Percentiles rank a stretch among this genome's conserved stretches.
Conservation (phyloP, 2,888 invertebrate genomes). For the Limulus polyphemus region DNA sequence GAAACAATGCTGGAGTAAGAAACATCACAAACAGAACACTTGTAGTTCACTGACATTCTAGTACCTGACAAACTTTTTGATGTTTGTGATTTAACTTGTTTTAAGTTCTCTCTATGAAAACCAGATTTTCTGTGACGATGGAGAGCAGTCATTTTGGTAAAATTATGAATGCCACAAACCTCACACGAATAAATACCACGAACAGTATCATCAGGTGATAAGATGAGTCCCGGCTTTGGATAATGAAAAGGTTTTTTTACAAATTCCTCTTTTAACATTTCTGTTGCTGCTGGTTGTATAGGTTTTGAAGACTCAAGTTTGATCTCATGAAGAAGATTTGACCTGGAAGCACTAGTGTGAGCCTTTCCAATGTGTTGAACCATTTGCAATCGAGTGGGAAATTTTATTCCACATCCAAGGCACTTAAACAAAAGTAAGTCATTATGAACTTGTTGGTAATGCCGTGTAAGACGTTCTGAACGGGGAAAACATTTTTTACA, state of each 20-base stretch:
- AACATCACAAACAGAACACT: background rate
- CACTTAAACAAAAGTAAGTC: constrained; percentile 12
- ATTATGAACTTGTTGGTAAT: constrained; percentile 13
- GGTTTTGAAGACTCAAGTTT: too few relatives aligned
- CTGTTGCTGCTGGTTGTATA: too few relatives aligned
- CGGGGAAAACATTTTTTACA: constrained; percentile 9
- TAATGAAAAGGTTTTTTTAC: too few relatives aligned
- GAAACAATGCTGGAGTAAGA: background rate
- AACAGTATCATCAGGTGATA: background rate
- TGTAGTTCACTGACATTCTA: too few relatives aligned
- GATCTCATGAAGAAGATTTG: too few relatives aligned
- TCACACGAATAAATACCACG: background rate
- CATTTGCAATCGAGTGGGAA: constrained; percentile 6
- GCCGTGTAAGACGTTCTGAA: constrained; percentile 5
- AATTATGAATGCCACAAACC: background rate
- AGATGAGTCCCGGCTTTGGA: too few relatives aligned
- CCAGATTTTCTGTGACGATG: background rate
- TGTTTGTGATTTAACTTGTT: background rate
- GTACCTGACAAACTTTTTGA: background rate
- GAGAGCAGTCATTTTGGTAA: background rate
- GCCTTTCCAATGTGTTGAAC: constrained; percentile 9
- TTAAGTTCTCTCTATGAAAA: background rate
- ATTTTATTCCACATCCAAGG: constrained; percentile 10
- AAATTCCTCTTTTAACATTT: too few relatives aligned
- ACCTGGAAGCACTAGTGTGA: background rate